Conservation (phyloP, 2,888 invertebrate genomes). For the Drosophila setosimentum region DNA sequence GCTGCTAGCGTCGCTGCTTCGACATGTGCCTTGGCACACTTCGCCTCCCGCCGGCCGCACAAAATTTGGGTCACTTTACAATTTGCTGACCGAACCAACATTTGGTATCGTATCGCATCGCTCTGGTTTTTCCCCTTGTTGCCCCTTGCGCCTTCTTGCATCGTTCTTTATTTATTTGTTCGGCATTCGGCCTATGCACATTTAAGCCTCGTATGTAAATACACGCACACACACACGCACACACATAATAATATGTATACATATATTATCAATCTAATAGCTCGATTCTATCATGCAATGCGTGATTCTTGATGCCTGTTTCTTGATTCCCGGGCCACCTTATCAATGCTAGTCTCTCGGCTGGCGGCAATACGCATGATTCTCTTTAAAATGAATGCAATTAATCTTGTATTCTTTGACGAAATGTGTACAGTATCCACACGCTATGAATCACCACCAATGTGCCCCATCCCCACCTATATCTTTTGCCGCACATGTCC, state of each 20-base stretch:
- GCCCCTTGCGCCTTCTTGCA: constrained; percentile 25
- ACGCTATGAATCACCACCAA: constrained; percentile 53
- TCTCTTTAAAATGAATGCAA: constrained; percentile 68
- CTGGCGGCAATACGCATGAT: constrained; percentile 64
- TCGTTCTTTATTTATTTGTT: constrained; percentile 43
- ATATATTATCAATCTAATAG: constrained; percentile 33
- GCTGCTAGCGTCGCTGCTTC: constrained; percentile 8
- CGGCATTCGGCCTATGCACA: constrained; percentile 58
- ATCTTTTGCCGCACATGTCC: background rate
- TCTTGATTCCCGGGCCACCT: constrained; percentile 21
- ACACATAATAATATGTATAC: background rate
- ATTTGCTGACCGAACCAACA: constrained; percentile 75
- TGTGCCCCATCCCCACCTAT: background rate
- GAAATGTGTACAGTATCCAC: constrained; percentile 67
- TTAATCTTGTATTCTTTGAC: constrained; percentile 71
- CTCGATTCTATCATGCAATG: constrained; percentile 2
- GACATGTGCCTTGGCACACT: constrained; percentile 76
- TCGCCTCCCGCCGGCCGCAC: constrained; percentile 61
- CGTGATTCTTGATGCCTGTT: constrained; percentile 10
- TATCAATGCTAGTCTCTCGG: constrained; percentile 48
- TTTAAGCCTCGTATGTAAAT: constrained; percentile 37
- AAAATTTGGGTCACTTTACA: constrained; percentile 81
- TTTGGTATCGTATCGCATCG: constrained; percentile 52
- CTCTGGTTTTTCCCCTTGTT: constrained; percentile 50
- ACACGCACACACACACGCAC: constrained; percentile 15